Base-by-base conservation (phyloP, 2,888 invertebrate genomes). In the Chaitophorus viminalis region DNA sequence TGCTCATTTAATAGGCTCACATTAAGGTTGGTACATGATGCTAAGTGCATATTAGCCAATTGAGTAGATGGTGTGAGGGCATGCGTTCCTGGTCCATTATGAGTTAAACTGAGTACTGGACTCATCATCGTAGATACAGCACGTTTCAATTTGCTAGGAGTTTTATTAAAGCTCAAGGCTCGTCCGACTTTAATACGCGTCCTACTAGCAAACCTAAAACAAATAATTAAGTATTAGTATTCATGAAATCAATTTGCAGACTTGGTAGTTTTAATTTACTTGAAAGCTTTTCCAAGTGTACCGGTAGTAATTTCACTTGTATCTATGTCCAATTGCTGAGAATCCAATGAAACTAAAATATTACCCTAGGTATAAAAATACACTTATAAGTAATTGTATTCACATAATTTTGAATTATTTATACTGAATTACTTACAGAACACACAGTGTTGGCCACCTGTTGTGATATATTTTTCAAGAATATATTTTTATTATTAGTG, bases 51-150 rank as follows among this genome's bases (percentile, higher is more conserved):
- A 83, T 88, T 89, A 36, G 89, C 88, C 46, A 89, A 81, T 52
- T 89, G 89, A 18, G 89, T 89, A 3, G 89, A 85, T 17, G 89
- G 89, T 46, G 89, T 88, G 77, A 89, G 36, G 21, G 83, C 85
- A 21, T 85, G 82, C 36, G 89, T 74, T 78, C 82, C 70, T 29
- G 82, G n/a, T 60, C 79, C 87, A 29, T 74, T 87, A 33, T 72
- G 54, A 25, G 87, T 87, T 17, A 87, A 65, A 18, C 87, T 74
- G 39, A 87, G 87, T 46, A 96, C 96, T 21, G 97, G 97, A 89
- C 96, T 95, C 94, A 97, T 97, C 95, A 97, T 97, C 75, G 97
- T 96, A 33, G 98, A 98, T 92, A 98, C 96, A 54, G 98, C 98
- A 88, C 98, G 94, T 92, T 98, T 98, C 90, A 98, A 92, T 92